Percentiles rank a stretch among this genome's conserved stretches.
Evolutionary conservation across 2,888 invertebrate genomes (phyloP).

Genomic region (Pyrocoelia pectoralis): DNA sequence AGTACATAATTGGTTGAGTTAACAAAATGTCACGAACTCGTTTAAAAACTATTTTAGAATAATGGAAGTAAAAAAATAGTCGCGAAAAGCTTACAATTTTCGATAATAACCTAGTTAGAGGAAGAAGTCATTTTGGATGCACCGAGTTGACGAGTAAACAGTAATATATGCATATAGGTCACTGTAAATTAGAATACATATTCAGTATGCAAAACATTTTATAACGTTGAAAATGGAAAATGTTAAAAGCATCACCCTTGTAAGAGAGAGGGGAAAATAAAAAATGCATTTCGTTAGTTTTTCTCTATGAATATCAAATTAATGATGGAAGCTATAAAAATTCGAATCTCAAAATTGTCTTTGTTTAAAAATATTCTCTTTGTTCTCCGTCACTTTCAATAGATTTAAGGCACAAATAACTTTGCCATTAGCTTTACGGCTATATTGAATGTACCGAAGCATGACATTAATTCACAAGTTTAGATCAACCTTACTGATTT

Average conservation of each 20-base stretch:
- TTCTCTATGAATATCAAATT: neutral
- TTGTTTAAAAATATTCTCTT: too few relatives aligned
- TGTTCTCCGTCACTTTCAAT: neutral
- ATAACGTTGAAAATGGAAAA: neutral
- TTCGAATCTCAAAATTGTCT: too few relatives aligned
- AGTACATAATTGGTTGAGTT: too few relatives aligned
- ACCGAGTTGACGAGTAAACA: too few relatives aligned
- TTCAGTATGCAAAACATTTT: neutral
- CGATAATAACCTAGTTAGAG: neutral
- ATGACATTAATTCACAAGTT: neutral
- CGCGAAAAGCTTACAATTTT: neutral
- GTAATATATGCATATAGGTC: neutral
- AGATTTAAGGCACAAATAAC: neutral
- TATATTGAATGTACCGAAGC: neutral
- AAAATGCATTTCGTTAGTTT: neutral
- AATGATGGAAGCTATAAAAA: neutral
- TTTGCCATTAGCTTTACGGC: neutral
- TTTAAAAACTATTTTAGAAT: too few relatives aligned
- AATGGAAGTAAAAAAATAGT: too few relatives aligned
- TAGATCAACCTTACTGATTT: neutral
- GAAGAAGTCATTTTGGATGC: conserved; percentile 2
- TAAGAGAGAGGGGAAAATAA: too few relatives aligned
- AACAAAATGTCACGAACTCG: too few relatives aligned
- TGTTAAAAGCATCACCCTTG: too few relatives aligned
- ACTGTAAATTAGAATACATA: conserved; percentile 1